These are phyloP conservation scores for Pterois miles DNA, from an alignment of 2,797 vertebrate genomes.

Conservation along the genomic window DNA sequence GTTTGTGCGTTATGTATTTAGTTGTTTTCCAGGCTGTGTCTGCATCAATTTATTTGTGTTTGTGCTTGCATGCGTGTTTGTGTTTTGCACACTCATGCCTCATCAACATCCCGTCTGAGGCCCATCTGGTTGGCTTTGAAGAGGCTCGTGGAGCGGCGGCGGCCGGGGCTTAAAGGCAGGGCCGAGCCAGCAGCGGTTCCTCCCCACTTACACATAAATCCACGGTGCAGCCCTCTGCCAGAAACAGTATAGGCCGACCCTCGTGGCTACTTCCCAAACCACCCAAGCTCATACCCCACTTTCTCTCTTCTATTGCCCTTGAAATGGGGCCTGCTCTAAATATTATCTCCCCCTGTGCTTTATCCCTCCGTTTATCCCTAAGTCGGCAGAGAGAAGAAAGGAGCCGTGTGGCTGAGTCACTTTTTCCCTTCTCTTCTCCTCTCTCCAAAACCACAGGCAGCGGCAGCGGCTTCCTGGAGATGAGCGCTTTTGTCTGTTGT, in stretches of 20 bases:
- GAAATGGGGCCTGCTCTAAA: constrained; percentile 85
- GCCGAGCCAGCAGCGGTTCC: constrained; percentile 80
- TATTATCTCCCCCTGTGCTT: constrained; percentile 77
- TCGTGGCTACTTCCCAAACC: constrained; percentile 70
- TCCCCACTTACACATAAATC: constrained; percentile 76
- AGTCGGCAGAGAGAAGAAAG: constrained; percentile 77
- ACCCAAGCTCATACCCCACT: constrained; percentile 72
- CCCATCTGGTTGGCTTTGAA: constrained; percentile 90
- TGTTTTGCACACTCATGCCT: constrained; percentile 72
- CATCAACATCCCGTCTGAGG: constrained; percentile 86
- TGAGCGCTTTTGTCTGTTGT: constrained; percentile 84
- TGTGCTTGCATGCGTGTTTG: constrained; percentile 48
- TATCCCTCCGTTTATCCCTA: constrained; percentile 79
- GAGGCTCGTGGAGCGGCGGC: constrained; percentile 74
- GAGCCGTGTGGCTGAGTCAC: constrained; percentile 78
- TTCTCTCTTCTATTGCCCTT: constrained; percentile 83
- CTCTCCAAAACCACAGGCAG: constrained; percentile 78
- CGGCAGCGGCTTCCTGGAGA: constrained; percentile 80
- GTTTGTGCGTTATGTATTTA: constrained; percentile 43
- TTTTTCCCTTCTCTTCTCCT: constrained; percentile 79
- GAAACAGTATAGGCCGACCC: constrained; percentile 54
- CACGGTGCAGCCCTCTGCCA: constrained; percentile 59
- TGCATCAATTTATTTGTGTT: constrained; percentile 58
- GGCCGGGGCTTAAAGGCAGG: constrained; percentile 64
- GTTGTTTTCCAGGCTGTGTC: constrained; percentile 50